Evolutionary conservation across 1,140 invertebrate genomes (phyloP), one percentile per base, ranked within the genome.

Genomic region (Liolophura sinensis): DNA sequence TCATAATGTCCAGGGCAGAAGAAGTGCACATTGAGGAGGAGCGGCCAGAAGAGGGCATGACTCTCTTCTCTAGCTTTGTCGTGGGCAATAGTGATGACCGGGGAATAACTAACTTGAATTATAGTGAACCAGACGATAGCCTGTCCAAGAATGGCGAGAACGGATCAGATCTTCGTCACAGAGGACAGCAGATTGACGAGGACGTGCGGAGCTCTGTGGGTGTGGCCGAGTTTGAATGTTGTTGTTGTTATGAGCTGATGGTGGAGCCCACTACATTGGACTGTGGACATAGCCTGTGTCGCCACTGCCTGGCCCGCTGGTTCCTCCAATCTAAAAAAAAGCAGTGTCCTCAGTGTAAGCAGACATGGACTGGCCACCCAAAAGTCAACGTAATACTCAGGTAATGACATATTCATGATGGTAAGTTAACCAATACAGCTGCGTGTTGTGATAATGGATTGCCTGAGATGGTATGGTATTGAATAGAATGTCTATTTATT

Each of bases 271-370:
- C 79, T 7, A 81, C 80, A 6, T 55, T 82, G 22, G 73, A 56
- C 25, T 82, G 81, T 73, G 81, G 81, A 1, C 81, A 82, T 65
- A 82, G 70, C 47, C 76, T 78, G 46, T 82, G 81, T 63, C 68
- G 78, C 12, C 58, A 71, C 5, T 82, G 81, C 62, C 64, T 81
- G 6, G 78, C 78, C 0, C 55, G 68, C 12, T 82, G 81, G 81
- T 79, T 67, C 62, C 62, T 73, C 16, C 60, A 63, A 0, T 75
- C 73, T 1, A 74, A 75, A 25, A 80, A 77, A 31, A 73, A 57
- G 54, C 73, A 75, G 63, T 82, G 81, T 63, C 76, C 80, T n/a
- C 46, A 71, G n/a, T 82, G 81, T 72, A 68, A 76, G 14, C 70
- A 78, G 51, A n/a, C 60, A 31, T 80, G 73, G 67, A 61, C 70